phyloP scores from a whole-genome alignment of 92 coral and sea anemone species.

The Isaurus tuberculatus region DNA sequence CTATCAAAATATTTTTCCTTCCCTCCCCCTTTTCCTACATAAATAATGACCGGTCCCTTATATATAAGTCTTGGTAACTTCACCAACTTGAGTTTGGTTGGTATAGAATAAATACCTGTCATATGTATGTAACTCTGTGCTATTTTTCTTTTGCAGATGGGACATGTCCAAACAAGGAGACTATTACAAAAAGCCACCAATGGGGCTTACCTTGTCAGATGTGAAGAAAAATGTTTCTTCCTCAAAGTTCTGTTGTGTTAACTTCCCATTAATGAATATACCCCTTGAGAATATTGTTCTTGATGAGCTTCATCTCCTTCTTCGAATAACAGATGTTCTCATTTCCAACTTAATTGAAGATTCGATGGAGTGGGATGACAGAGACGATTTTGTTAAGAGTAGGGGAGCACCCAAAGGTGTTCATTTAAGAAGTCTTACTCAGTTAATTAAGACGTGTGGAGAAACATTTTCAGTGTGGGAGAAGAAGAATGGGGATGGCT shows the following conservation, averaged over 20 bases:
- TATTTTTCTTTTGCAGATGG: constrained; percentile 2
- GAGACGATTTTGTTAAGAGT: constrained; percentile 32
- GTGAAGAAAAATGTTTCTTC: background rate
- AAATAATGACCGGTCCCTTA: background rate
- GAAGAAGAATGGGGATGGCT: constrained; percentile 43
- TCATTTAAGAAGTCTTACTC: constrained; percentile 38
- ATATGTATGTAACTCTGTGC: background rate
- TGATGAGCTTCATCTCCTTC: constrained; percentile 56
- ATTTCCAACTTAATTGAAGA: constrained; percentile 39
- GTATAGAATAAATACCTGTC: constrained; percentile 2
- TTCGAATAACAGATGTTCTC: constrained; percentile 31
- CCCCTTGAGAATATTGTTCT: constrained; percentile 44
- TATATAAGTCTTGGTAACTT: background rate
- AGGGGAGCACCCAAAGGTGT: constrained; percentile 39
- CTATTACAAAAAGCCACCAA: constrained; percentile 2
- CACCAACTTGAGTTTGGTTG: background rate
- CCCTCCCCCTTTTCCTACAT: background rate
- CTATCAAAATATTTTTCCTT: background rate
- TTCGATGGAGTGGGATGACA: constrained; percentile 63
- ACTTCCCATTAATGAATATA: background rate
- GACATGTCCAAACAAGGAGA: background rate
- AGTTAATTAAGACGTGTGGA: constrained; percentile 52
- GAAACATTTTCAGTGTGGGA: constrained; percentile 59
- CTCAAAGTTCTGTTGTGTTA: background rate
- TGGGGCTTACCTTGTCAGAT: background rate